phyloP scores from a whole-genome alignment of 2,797 vertebrate genomes.

The Arnoldichthys spilopterus region DNA sequence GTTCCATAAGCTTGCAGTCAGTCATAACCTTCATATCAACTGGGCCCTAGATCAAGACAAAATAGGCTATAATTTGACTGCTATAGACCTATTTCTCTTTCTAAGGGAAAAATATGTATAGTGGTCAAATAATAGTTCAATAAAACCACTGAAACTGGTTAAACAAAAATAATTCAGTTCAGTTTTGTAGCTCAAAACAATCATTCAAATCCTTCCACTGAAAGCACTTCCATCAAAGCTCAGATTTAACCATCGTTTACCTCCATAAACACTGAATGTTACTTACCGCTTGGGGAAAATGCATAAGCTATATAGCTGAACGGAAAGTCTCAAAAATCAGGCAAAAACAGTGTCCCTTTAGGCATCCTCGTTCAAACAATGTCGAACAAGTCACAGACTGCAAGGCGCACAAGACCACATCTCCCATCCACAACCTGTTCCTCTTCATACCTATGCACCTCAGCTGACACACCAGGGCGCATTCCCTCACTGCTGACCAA shows the following conservation, averaged over 20 bases:
- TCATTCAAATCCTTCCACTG: too few relatives aligned
- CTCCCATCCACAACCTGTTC: conserved; percentile 69
- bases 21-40: too few relatives aligned
- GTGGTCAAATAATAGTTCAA: too few relatives aligned
- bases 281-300: conserved; percentile 57
- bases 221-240: too few relatives aligned
- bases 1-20: too few relatives aligned
- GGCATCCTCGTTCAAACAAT: conserved; percentile 32
- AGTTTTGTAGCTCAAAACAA: too few relatives aligned
- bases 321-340: conserved; percentile 17
- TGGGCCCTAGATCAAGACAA: too few relatives aligned
- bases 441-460: conserved; percentile 65
- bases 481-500: conserved; percentile 56
- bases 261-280: neutral
- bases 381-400: conserved; percentile 52
- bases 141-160: too few relatives aligned
- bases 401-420: conserved; percentile 50
- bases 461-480: conserved; percentile 59
- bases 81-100: too few relatives aligned
- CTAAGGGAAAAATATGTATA: too few relatives aligned
- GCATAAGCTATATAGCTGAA: conserved; percentile 25
- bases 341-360: neutral
- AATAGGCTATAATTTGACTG: too few relatives aligned
- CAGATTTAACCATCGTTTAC: neutral
- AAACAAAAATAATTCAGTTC: too few relatives aligned